Evolutionary conservation across 2,113 vertebrate species (phyloP).

Genomic region (Mixornis gularis): DNA sequence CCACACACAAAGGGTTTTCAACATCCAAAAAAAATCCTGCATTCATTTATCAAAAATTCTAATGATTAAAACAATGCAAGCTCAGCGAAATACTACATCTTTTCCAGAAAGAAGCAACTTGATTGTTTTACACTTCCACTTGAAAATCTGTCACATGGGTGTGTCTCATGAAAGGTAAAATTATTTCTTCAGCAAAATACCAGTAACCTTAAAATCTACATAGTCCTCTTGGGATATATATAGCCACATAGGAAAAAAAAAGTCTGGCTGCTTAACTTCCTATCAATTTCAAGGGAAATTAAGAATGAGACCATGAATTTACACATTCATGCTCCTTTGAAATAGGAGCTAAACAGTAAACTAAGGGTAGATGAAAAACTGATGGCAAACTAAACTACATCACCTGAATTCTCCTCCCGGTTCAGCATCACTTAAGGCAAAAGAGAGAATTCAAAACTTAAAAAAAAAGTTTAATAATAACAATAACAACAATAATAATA

Average conservation of each 20-base stretch:
- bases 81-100: not conserved
- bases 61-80: not conserved
- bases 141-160: not conserved
- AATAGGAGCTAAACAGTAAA: not conserved
- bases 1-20: accelerated
- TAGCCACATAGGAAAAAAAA: not conserved
- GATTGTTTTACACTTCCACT: not conserved
- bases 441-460: not conserved
- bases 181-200: not conserved
- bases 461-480: too few relatives aligned
- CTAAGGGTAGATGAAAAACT: not conserved
- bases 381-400: not conserved
- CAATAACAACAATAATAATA: not conserved
- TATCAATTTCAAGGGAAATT: not conserved
- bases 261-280: not conserved
- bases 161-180: not conserved
- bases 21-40: not conserved
- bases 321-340: not conserved
- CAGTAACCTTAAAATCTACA: not conserved
- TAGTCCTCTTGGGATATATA: not conserved
- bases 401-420: not conserved
- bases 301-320: not conserved
- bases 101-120: not conserved
- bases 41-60: not conserved
- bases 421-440: not conserved